Evolutionary conservation across 1,140 invertebrate species (phyloP).

Genomic region (Maconellicoccus hirsutus): DNA sequence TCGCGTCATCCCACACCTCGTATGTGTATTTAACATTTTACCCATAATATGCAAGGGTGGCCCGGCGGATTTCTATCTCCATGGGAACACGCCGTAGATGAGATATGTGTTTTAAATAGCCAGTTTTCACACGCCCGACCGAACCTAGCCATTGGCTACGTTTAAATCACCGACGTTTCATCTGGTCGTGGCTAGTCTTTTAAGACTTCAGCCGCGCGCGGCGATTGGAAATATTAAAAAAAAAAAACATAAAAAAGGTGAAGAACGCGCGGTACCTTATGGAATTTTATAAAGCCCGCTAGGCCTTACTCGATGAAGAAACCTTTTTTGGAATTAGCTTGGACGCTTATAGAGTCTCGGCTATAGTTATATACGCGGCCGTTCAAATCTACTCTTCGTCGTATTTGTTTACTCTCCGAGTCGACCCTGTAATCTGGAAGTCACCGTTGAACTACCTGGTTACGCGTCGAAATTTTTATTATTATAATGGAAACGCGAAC

Average conservation of each 20-base stretch:
- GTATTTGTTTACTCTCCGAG: no score
- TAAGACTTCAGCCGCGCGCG: not conserved
- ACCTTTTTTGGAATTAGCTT: slow-evolving; percentile 3
- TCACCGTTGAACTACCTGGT: no score
- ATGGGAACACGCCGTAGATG: not conserved
- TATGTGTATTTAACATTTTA: no score
- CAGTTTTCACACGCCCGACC: slow-evolving; percentile 6
- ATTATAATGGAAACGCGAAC: no score
- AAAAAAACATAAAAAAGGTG: no score
- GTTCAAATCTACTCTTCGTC: no score
- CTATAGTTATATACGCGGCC: no score
- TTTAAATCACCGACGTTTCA: slow-evolving; percentile 8
- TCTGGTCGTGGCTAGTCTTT: not conserved
- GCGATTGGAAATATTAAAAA: no score
- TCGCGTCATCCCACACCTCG: not conserved
- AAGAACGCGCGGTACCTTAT: not conserved
- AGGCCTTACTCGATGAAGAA: not conserved
- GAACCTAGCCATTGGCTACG: slow-evolving; percentile 16
- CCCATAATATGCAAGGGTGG: slow-evolving; percentile 2
- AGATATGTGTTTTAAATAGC: slow-evolving; percentile 14
- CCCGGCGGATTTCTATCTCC: slow-evolving; percentile 17
- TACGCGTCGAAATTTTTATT: no score
- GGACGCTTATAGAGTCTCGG: no score
- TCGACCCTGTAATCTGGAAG: no score
- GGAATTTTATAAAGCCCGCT: not conserved